Percentiles rank a stretch among this genome's conserved stretches.
Evolutionary conservation across 2,113 vertebrate genomes (phyloP).

Genomic region (Pygoscelis adeliae): DNA sequence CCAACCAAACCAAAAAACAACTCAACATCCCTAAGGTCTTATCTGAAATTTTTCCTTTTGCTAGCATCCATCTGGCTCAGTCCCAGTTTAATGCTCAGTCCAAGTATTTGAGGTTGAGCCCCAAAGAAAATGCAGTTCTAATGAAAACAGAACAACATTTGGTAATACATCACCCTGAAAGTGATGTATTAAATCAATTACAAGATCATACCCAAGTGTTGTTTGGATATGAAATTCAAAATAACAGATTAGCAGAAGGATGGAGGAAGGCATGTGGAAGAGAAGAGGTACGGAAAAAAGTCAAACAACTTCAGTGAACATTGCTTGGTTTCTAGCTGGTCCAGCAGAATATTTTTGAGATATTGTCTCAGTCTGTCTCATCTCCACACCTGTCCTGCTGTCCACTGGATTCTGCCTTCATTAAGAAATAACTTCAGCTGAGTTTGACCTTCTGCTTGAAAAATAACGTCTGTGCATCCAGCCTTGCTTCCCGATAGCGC

Average conservation of each 20-base stretch:
- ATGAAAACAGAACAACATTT: neutral
- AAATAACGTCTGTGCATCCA: neutral
- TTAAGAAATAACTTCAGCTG: neutral
- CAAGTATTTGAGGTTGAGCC: neutral
- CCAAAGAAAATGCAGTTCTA: neutral
- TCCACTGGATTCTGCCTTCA: neutral
- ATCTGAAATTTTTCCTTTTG: neutral
- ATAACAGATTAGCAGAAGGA: neutral
- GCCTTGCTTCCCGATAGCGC: neutral
- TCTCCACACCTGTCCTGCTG: neutral
- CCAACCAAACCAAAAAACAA: neutral
- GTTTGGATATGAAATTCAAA: neutral
- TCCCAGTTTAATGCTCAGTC: neutral
- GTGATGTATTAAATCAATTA: neutral
- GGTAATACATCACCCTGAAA: neutral
- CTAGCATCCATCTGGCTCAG: neutral
- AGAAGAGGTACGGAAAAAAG: neutral
- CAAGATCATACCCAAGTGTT: neutral
- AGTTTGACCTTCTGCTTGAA: neutral
- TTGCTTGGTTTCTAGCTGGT: neutral
- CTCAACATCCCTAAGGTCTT: neutral
- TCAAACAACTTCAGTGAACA: neutral
- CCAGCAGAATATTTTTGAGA: neutral
- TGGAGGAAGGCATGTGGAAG: neutral
- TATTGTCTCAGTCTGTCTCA: neutral